A percentile compares a stretch with the other conserved stretches of the same genome.
These are phyloP conservation scores for Arnoldichthys spilopterus DNA, from an alignment of 2,797 vertebrate species.

Conservation along the genomic window DNA sequence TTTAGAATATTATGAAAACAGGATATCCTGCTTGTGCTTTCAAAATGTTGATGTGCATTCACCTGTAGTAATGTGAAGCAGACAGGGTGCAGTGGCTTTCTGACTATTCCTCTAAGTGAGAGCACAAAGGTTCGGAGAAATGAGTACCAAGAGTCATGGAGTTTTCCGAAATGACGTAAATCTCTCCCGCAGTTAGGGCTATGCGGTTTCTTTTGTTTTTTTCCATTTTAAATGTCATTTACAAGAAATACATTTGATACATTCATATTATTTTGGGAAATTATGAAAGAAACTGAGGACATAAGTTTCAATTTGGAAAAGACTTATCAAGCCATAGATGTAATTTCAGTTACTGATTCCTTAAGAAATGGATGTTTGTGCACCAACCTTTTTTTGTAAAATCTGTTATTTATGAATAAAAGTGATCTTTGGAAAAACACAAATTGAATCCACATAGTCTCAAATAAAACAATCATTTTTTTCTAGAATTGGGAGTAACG, in stretches of 20 bases:
- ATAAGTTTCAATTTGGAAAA: not conserved
- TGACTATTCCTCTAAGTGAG: conserved; percentile 38
- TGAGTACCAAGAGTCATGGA: conserved; percentile 52
- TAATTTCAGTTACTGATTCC: too few species aligned
- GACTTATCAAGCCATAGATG: not conserved
- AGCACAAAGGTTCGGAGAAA: conserved; percentile 69
- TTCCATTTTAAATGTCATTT: conserved; percentile 45
- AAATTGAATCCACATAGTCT: not conserved
- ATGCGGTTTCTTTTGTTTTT: conserved; percentile 62
- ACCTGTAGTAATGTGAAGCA: conserved; percentile 60
- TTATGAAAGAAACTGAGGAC: conserved; percentile 42
- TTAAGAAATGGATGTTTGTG: too few species aligned
- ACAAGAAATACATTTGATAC: conserved; percentile 44
- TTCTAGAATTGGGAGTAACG: not conserved
- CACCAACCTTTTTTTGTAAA: not conserved
- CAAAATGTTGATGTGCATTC: conserved; percentile 61
- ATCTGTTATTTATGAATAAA: not conserved
- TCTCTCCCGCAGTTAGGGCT: conserved; percentile 57
- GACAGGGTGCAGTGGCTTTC: conserved; percentile 56
- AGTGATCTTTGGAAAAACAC: not conserved
- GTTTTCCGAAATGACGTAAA: conserved; percentile 75
- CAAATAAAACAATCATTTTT: too few species aligned
- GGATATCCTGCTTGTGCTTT: conserved; percentile 79
- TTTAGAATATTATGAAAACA: conserved; percentile 77
- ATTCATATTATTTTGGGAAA: conserved; percentile 62